These are phyloP conservation scores for Conger conger DNA, from an alignment of 2,113 vertebrate species.

Conservation along the genomic window DNA sequence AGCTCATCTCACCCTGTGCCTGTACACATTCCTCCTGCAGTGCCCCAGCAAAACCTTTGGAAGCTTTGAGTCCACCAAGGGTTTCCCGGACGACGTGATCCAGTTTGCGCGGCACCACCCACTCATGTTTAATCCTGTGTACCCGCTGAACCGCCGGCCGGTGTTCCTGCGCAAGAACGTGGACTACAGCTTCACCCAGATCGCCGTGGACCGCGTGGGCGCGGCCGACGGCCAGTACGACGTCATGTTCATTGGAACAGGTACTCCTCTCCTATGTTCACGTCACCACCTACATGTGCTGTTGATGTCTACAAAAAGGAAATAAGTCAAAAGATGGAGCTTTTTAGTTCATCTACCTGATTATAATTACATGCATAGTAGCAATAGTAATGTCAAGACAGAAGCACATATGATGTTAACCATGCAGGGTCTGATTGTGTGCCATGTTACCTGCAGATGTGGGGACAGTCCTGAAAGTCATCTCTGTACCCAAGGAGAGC, in stretches of 20 bases:
- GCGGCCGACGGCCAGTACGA: slow-evolving; percentile 92
- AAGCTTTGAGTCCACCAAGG: slow-evolving; percentile 93
- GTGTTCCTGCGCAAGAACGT: slow-evolving; percentile 81
- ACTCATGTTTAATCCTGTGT: slow-evolving; percentile 88
- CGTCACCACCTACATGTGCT: background rate
- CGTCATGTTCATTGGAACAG: slow-evolving; percentile 97
- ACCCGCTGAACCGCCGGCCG: slow-evolving; percentile 81
- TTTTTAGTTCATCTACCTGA: background rate
- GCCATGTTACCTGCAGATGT: slow-evolving; percentile 68
- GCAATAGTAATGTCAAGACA: background rate
- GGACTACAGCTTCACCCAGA: slow-evolving; percentile 87
- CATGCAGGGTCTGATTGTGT: background rate
- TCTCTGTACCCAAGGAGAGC: slow-evolving; percentile 85
- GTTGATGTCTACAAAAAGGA: background rate
- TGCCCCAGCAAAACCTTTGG: slow-evolving; percentile 98
- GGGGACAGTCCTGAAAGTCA: slow-evolving; percentile 90
- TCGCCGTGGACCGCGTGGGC: slow-evolving; percentile 81
- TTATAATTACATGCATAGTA: too few species aligned
- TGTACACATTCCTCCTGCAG: slow-evolving; percentile 57
- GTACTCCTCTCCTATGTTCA: slow-evolving; percentile 49
- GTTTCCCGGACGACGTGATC: slow-evolving; percentile 94
- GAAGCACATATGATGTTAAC: background rate
- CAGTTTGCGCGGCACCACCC: slow-evolving; percentile 97
- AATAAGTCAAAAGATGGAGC: background rate
- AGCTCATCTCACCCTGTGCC: background rate